These are phyloP conservation scores for Phthorimaea operculella DNA, from an alignment of 1,140 invertebrate genomes.

Conservation along the genomic window DNA sequence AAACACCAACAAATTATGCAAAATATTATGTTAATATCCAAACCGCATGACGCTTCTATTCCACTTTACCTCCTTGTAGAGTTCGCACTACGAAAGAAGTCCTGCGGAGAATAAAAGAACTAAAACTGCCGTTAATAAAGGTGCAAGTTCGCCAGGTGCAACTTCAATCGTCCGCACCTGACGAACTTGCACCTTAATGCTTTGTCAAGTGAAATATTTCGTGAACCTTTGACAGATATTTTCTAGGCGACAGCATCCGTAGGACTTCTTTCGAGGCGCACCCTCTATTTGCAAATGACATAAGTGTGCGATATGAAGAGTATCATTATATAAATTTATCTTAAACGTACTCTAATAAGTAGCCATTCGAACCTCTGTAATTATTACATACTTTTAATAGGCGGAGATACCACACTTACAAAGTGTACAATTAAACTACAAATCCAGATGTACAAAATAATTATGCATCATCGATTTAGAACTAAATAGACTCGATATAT, in stretches of 20 bases:
- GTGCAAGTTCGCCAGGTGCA: too few relatives aligned
- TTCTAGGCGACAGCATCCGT: too few relatives aligned
- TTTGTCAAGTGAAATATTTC: too few relatives aligned
- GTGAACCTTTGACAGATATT: too few relatives aligned
- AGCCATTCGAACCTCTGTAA: slow-evolving; percentile 57
- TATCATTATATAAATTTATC: slow-evolving; percentile 52
- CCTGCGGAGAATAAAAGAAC: too few relatives aligned
- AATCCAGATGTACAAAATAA: slow-evolving; percentile 59
- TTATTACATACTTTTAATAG: slow-evolving; percentile 63
- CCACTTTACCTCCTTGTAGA: slow-evolving; percentile 24
- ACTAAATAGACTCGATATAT: slow-evolving; percentile 39
- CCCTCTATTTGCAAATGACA: slow-evolving; percentile 37
- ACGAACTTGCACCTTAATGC: too few relatives aligned
- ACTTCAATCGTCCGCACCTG: too few relatives aligned
- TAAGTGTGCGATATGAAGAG: slow-evolving; percentile 43
- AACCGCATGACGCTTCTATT: slow-evolving; percentile 8
- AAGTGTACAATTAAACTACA: slow-evolving; percentile 66
- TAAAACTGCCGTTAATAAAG: too few relatives aligned
- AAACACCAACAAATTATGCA: slow-evolving; percentile 10
- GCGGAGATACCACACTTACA: slow-evolving; percentile 64
- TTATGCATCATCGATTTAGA: slow-evolving; percentile 55
- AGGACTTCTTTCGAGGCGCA: too few relatives aligned
- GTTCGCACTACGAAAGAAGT: too few relatives aligned
- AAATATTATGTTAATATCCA: slow-evolving; percentile 7
- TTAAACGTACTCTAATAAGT: slow-evolving; percentile 61